Percentiles rank a stretch among this genome's conserved stretches.
Conservation (phyloP, 2,888 invertebrate species). For the Andrena bicolor region DNA sequence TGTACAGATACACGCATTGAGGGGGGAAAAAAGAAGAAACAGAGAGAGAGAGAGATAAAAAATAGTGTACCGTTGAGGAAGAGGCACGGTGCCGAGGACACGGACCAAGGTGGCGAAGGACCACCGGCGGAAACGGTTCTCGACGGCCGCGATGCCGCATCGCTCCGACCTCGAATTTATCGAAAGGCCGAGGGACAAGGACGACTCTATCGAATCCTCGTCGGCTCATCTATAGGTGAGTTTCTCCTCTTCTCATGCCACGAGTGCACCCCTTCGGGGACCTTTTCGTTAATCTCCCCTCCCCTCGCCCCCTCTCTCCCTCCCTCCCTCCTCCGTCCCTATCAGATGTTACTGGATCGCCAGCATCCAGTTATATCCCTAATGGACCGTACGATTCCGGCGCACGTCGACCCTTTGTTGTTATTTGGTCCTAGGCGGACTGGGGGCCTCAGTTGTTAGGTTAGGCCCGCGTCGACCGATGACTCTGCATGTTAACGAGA, state of each 20-base stretch:
- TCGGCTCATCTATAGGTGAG: constrained; percentile 59
- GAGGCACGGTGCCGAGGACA: constrained; percentile 16
- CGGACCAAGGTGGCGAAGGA: constrained; percentile 55
- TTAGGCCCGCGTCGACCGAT: constrained; percentile 72
- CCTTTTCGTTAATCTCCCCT: constrained; percentile 1
- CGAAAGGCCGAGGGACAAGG: constrained; percentile 60
- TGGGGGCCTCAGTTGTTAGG: constrained; percentile 59
- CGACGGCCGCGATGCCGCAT: constrained; percentile 52
- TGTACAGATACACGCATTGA: too few relatives aligned
- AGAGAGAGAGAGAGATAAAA: not conserved
- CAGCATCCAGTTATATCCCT: not conserved
- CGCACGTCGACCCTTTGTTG: constrained; percentile 63
- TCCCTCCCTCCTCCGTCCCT: constrained; percentile 26
- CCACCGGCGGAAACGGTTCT: constrained; percentile 52
- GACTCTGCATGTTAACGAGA: constrained; percentile 79
- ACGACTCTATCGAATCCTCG: constrained; percentile 57
- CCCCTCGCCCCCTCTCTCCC: constrained; percentile 46
- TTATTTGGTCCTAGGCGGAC: constrained; percentile 51
- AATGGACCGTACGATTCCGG: not conserved
- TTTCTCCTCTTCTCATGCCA: constrained; percentile 41
- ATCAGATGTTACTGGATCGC: not conserved
- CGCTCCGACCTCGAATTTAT: constrained; percentile 52
- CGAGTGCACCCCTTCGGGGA: constrained; percentile 46
- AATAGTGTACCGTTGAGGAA: constrained; percentile 36
- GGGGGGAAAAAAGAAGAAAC: not conserved